Conservation (phyloP, 1,140 invertebrate species). For the Cotesia typhae region DNA sequence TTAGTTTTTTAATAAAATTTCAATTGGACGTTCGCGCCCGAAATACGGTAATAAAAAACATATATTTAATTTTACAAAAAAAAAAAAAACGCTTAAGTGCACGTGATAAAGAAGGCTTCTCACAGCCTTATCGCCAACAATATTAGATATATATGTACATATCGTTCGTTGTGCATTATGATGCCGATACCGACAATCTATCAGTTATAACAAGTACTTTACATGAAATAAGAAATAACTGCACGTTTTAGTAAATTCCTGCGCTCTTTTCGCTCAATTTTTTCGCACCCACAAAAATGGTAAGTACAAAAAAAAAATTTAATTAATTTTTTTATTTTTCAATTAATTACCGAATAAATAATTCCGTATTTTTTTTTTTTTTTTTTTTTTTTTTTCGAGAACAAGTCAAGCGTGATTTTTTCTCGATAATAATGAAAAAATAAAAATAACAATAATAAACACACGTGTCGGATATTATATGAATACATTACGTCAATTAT, state of each 20-base stretch:
- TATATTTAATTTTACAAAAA: no score
- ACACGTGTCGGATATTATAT: not conserved
- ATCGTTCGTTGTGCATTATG: not conserved
- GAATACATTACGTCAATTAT: conserved; percentile 19
- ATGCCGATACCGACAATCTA: conserved; percentile 2
- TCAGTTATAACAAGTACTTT: conserved; percentile 1
- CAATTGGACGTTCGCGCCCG: no score
- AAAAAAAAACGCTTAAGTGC: no score
- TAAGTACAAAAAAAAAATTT: no score
- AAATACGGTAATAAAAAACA: no score
- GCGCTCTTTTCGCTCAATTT: not conserved
- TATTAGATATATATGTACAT: not conserved
- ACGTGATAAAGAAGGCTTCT: conserved; percentile 4
- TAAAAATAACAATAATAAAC: not conserved
- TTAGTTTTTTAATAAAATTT: no score
- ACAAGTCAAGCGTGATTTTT: not conserved
- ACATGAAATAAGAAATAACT: not conserved
- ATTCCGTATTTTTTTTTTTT: no score
- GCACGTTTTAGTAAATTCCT: not conserved
- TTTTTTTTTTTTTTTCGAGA: no score
- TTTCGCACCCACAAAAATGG: no score
- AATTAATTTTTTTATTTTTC: no score
- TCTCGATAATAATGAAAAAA: not conserved
- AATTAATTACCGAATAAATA: no score
- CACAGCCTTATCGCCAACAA: conserved; percentile 3